Evolutionary conservation across 1,140 invertebrate genomes (phyloP), one percentile per base, ranked within the genome.

Genomic region (Musca domestica): DNA sequence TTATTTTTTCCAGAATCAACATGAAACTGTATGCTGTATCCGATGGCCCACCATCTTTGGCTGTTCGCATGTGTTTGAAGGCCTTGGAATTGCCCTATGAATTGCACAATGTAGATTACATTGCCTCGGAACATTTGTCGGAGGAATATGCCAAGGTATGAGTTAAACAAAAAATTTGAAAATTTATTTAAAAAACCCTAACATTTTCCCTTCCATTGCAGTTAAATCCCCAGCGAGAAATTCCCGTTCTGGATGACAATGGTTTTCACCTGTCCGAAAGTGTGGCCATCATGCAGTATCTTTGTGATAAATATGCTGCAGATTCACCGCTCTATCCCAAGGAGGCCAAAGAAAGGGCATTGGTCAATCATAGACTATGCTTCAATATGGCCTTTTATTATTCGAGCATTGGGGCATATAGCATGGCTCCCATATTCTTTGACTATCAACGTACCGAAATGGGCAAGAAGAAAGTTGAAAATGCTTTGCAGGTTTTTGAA

Each of bases 171-270:
- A 5, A 25, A 2, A 34, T 41, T 14, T 56, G 25, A 25, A 7
- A 56, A 23, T 25, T 12, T 6, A 56, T 5, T 56, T 56, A 54
- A 6, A 51, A 51, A 51, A 54, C 4, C 6, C n/a, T 10, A 9
- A 9, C 6, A 23, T 64, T 41, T 41, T 64, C 58, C 27, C 20
- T 64, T 25, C 14, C 48, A 48, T 77, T 84, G 46, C 75, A 92
- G 90, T 85, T 89, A 81, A 92, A 92, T 84, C 90, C 90, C 3
- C 90, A 92, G 83, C 91, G 91, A 78, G 90, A 92, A 82, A 90
- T 92, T 71, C 91, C 91, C 0, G 88, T 91, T 0, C 76, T 92
- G 64, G 88, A 91, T 61, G 91, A 92, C 71, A 84, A 88, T 72
- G 90, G 90, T 19, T 89, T 92, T 71, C 83, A 85, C 65, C 80